Conservation (phyloP, 2,888 invertebrate genomes). For the Leptinotarsa haldemani region DNA sequence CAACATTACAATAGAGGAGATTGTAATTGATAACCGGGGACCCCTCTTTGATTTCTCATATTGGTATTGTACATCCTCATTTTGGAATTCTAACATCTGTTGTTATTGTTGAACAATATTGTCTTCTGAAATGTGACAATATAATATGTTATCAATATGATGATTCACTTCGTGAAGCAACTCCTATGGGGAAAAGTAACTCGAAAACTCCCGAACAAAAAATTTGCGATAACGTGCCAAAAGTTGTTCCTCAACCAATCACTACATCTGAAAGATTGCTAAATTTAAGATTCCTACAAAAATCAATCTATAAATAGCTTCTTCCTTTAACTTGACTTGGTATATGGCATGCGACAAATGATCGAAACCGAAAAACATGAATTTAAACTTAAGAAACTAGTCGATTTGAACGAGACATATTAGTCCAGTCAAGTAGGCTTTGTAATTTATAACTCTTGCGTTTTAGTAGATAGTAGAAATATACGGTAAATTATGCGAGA, state of each 20-base stretch:
- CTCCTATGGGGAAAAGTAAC: too few species aligned
- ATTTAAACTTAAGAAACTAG: conserved; percentile 59
- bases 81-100: too few species aligned
- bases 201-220: too few species aligned
- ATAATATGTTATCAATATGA: too few species aligned
- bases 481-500: conserved; percentile 43
- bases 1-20: too few species aligned
- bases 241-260: not conserved
- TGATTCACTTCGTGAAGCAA: too few species aligned
- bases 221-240: too few species aligned
- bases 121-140: too few species aligned
- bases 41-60: too few species aligned
- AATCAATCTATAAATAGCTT: conserved; percentile 34
- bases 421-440: conserved; percentile 48
- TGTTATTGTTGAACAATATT: too few species aligned
- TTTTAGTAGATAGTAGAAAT: conserved; percentile 44
- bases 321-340: conserved; percentile 28
- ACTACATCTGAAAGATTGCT: conserved; percentile 6
- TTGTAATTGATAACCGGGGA: too few species aligned
- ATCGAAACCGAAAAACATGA: conserved; percentile 52
- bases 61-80: too few species aligned
- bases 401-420: conserved; percentile 58
- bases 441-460: conserved; percentile 49
- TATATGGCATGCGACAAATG: conserved; percentile 47
- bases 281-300: conserved; percentile 28